phyloP scores from a whole-genome alignment of 2,797 vertebrate species.

The Microctenopoma steveboyesi region DNA sequence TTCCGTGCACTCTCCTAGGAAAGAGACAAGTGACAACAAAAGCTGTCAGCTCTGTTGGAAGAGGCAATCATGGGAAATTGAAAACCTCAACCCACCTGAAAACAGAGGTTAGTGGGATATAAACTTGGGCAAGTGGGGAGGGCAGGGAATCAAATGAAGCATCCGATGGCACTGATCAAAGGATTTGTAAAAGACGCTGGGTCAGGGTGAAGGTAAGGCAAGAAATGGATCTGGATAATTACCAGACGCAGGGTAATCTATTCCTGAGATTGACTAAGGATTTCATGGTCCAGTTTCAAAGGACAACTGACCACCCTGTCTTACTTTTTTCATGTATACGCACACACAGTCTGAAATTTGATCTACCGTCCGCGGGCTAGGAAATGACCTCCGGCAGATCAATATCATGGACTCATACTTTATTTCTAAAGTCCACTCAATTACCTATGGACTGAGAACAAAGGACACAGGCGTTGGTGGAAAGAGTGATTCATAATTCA shows the following conservation, averaged over 20 bases:
- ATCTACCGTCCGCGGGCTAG: constrained; percentile 33
- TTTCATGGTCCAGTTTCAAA: constrained; percentile 19
- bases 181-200: constrained; percentile 6
- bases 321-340: constrained; percentile 1
- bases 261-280: constrained; percentile 13
- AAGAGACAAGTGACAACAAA: constrained; percentile 14
- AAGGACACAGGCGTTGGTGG: constrained; percentile 41
- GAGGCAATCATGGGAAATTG: constrained; percentile 31
- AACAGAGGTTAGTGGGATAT: constrained; percentile 1
- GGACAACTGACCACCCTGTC: constrained; percentile 13
- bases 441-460: constrained; percentile 36
- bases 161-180: constrained; percentile 17
- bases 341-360: constrained; percentile 46
- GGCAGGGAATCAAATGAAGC: constrained; percentile 1
- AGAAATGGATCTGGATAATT: constrained; percentile 31
- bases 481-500: constrained; percentile 71
- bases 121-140: background rate
- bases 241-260: constrained; percentile 24
- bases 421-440: constrained; percentile 44
- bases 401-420: constrained; percentile 40
- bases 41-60: constrained; percentile 7
- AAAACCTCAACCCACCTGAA: background rate
- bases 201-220: constrained; percentile 1
- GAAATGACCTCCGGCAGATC: constrained; percentile 53
- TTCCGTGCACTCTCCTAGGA: background rate